phyloP scores from a whole-genome alignment of 1,140 invertebrate genomes.

The Cyphomyrmex costatus region DNA sequence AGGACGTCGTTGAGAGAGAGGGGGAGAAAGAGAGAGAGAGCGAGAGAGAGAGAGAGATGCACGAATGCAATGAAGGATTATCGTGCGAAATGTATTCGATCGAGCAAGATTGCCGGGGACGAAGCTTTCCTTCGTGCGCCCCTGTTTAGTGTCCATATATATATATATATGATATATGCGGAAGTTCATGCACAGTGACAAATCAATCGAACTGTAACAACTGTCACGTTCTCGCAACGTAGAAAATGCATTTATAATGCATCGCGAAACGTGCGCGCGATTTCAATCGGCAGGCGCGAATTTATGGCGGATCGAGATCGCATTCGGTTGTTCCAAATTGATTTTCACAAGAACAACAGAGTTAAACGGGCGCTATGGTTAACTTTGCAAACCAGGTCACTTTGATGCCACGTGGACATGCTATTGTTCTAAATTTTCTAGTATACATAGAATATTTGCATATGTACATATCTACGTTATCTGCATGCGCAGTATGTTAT shows the following conservation, averaged over 20 bases:
- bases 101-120: background rate
- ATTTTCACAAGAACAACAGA: conserved; percentile 70
- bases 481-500: background rate
- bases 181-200: conserved; percentile 61
- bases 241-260: conserved; percentile 81
- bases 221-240: conserved; percentile 72
- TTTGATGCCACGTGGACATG: background rate
- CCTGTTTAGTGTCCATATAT: conserved; percentile 4
- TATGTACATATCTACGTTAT: background rate
- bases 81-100: conserved; percentile 71
- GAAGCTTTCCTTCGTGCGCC: background rate
- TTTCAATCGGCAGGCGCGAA: conserved; percentile 77
- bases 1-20: background rate
- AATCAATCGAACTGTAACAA: conserved; percentile 79
- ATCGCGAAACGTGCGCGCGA: conserved; percentile 75
- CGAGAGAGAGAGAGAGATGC: background rate
- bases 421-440: conserved; percentile 23
- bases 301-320: conserved; percentile 72
- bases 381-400: conserved; percentile 32
- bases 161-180: background rate
- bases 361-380: conserved; percentile 12
- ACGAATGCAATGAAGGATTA: conserved; percentile 66
- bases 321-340: conserved; percentile 69
- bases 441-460: background rate
- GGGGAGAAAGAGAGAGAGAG: no score